Conservation (phyloP, 37 sponge, comb jelly and placozoan species). For the Crambe crambe region DNA sequence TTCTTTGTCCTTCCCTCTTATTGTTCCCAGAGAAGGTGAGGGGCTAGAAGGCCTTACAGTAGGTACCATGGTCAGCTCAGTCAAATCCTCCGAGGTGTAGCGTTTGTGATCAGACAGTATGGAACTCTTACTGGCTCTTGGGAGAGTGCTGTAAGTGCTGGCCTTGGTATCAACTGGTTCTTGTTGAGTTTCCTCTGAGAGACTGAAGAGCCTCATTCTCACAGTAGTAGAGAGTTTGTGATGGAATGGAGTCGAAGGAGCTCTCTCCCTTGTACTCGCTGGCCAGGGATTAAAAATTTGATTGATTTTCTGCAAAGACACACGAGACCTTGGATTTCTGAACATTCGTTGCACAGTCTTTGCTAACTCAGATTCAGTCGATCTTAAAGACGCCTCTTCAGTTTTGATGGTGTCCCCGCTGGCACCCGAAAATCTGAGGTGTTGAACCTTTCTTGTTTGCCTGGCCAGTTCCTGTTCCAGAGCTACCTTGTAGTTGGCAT, state of each 20-base stretch:
- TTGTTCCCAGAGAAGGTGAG: too few species aligned
- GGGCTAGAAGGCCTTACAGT: too few species aligned
- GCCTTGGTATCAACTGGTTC: not conserved
- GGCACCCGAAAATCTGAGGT: constrained; percentile 25
- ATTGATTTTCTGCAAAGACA: constrained; percentile 30
- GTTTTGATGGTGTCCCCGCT: constrained; percentile 34
- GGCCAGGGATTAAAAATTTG: constrained; percentile 27
- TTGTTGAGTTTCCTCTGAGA: not conserved
- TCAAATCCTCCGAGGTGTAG: constrained; percentile 33
- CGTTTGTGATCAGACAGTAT: not conserved
- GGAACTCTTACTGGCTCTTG: not conserved
- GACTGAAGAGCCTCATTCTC: constrained; percentile 11
- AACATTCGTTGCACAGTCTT: constrained; percentile 30
- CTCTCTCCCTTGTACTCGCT: not conserved
- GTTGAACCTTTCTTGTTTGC: constrained; percentile 55
- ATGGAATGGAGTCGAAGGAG: not conserved
- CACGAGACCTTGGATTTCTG: constrained; percentile 6
- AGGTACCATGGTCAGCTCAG: not conserved
- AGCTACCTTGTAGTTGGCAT: constrained; percentile 14
- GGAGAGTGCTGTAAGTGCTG: not conserved
- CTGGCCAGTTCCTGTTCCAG: constrained; percentile 49
- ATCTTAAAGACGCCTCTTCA: constrained; percentile 30
- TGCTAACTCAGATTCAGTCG: constrained; percentile 29
- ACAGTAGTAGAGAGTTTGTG: not conserved
- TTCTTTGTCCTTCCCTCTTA: too few species aligned